Base-by-base conservation (phyloP, 2,113 vertebrate genomes). In the Sinosuthora webbiana region DNA sequence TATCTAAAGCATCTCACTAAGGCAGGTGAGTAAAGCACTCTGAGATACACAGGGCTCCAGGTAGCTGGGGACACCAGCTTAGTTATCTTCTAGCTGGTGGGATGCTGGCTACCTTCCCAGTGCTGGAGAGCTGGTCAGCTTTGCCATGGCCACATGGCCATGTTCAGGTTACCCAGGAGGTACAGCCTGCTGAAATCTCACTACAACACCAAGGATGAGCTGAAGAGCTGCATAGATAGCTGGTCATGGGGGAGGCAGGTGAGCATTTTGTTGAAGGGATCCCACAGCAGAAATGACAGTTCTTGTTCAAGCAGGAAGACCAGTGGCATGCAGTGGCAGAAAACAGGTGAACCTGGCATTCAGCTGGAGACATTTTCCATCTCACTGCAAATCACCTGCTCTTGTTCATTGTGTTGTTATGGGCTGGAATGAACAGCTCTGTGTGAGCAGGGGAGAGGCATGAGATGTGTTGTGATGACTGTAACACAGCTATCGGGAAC, bases 191-290 rank as follows among this genome's bases (percentile, higher is more conserved):
- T 65, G 55, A 57, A 73, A 69, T 57, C 64, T 83, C 57, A 33
- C n/a, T 37, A 25, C 5, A 41, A n/a, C 2, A 3, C 31, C 24
- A 25, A 18, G 44, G 62, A 68, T 0, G 3, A 63, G 49, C 60
- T 75, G 60, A 76, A 83, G 45, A 57, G 18, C 42, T 71, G 20
- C 9, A 18, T 3, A 56, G 41, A 1, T 6, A 70, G 39, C 21
- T 55, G 70, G 24, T 19, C 2, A 3, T 1, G 16, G 15, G 11
- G 14, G 9, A 62, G 11, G 9, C 27, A 73, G 41, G 16, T 9
- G 19, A 37, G n/a, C 68, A 6, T 69, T 73, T 44, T 59, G 7
- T 25, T 47, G 56, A 78, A 70, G 39, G 41, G 35, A 81, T 65
- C 20, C 50, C 47, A 25, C 21, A 59, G 44, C 31, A 77, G 55